These are phyloP conservation scores for Noctuana brunneofusca DNA, from an alignment of 2,888 invertebrate species.

Conservation along the genomic window DNA sequence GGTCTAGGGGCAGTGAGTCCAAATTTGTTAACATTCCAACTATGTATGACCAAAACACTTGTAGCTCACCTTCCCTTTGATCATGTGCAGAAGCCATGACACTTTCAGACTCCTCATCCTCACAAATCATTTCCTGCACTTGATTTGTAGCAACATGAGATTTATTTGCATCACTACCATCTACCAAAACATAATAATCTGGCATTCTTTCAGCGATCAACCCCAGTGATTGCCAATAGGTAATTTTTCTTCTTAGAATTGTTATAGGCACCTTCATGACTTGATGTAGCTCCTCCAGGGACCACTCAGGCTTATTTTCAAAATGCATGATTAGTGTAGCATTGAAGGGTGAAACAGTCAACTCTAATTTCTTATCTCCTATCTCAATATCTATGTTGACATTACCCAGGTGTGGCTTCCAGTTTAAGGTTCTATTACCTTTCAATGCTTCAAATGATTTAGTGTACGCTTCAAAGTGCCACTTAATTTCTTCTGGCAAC, in stretches of 20 bases:
- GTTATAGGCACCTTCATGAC: constrained; percentile 94
- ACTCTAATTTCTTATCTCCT: constrained; percentile 89
- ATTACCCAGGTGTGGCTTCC: constrained; percentile 96
- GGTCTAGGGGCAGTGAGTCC: constrained; percentile 93
- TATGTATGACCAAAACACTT: constrained; percentile 98
- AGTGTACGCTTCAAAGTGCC: constrained; percentile 92
- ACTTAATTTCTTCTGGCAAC: constrained; percentile 90
- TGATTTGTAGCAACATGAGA: constrained; percentile 80
- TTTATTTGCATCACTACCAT: constrained; percentile 81
- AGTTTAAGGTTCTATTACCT: constrained; percentile 95
- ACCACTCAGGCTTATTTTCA: constrained; percentile 93
- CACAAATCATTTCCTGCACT: constrained; percentile 87
- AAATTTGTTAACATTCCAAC: constrained; percentile 98
- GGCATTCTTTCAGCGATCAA: constrained; percentile 89
- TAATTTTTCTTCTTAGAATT: constrained; percentile 92
- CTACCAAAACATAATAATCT: constrained; percentile 89
- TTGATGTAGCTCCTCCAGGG: constrained; percentile 92
- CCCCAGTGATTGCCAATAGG: constrained; percentile 97
- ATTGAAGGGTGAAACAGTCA: constrained; percentile 95
- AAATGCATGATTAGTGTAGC: constrained; percentile 97
- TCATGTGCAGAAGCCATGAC: constrained; percentile 97
- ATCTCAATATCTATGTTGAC: constrained; percentile 95
- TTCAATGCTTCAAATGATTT: constrained; percentile 95
- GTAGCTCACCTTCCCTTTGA: constrained; percentile 96
- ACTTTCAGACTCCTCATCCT: constrained; percentile 96